A percentile compares a stretch with the other conserved stretches of the same genome.
Conservation (phyloP, 1,140 invertebrate species). For the Calephelis nemesis region DNA sequence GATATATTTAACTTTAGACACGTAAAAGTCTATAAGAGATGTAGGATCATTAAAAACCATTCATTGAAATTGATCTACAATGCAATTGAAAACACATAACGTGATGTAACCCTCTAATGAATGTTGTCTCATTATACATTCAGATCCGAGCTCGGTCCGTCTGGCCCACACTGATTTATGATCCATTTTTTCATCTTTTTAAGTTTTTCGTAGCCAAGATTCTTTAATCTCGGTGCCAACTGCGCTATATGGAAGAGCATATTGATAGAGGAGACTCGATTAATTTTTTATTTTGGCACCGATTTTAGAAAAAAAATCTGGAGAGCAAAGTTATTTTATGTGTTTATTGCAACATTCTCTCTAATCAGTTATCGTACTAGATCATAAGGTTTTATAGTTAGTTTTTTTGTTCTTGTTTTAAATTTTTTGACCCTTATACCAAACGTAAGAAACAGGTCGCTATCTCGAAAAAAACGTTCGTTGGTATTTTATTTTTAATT, state of each 20-base stretch:
- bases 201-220: conserved; percentile 43
- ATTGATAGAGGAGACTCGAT: conserved; percentile 35
- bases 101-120: conserved; percentile 16
- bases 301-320: neutral
- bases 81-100: neutral
- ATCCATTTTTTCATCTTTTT: conserved; percentile 51
- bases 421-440: too few relatives aligned
- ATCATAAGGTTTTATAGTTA: too few relatives aligned
- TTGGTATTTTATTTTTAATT: too few relatives aligned
- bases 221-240: conserved; percentile 45
- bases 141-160: conserved; percentile 41
- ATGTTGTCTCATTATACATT: conserved; percentile 15
- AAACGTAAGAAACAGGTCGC: too few relatives aligned
- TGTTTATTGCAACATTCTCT: too few relatives aligned
- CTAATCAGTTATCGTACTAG: too few relatives aligned
- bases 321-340: too few relatives aligned
- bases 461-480: too few relatives aligned
- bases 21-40: too few relatives aligned
- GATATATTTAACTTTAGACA: too few relatives aligned
- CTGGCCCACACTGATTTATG: conserved; percentile 57
- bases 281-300: conserved; percentile 11
- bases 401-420: too few relatives aligned
- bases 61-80: neutral
- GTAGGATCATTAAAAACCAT: too few relatives aligned
- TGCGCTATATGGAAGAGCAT: conserved; percentile 45